phyloP scores from a whole-genome alignment of 2,113 vertebrate genomes.

The Nycticryphes semicollaris region DNA sequence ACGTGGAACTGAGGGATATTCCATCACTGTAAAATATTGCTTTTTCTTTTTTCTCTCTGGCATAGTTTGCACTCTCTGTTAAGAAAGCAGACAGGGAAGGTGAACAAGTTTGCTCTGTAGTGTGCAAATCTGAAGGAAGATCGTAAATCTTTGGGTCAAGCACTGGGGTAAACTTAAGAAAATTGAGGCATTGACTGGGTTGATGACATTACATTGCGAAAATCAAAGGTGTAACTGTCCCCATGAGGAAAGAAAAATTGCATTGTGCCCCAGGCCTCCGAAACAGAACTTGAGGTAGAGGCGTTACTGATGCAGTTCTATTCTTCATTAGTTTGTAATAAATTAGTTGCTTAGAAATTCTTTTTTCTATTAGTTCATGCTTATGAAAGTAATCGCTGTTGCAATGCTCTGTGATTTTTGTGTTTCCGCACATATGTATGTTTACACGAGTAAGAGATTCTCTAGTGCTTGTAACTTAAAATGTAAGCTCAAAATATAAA shows the following conservation, averaged over 20 bases:
- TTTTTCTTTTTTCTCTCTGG: neutral
- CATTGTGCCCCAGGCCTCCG: neutral
- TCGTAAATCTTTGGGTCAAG: neutral
- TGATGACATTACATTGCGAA: neutral
- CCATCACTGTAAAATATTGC: neutral
- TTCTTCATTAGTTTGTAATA: neutral
- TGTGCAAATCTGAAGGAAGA: neutral
- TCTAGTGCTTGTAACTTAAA: neutral
- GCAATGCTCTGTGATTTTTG: neutral
- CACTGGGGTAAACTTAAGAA: neutral
- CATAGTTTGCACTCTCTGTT: neutral
- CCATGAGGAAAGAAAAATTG: neutral
- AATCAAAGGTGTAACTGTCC: neutral
- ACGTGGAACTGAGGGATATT: neutral
- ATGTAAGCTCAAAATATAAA: neutral
- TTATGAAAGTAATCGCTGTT: fast-evolving
- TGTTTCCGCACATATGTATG: fast-evolving
- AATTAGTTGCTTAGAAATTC: neutral
- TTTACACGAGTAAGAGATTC: neutral
- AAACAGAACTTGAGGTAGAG: neutral
- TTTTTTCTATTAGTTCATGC: neutral
- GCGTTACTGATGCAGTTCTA: neutral
- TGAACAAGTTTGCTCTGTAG: neutral
- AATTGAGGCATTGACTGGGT: neutral
- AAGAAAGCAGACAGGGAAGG: neutral